Base-by-base conservation (phyloP, 2,113 vertebrate genomes). In the Elephantulus edwardii region DNA sequence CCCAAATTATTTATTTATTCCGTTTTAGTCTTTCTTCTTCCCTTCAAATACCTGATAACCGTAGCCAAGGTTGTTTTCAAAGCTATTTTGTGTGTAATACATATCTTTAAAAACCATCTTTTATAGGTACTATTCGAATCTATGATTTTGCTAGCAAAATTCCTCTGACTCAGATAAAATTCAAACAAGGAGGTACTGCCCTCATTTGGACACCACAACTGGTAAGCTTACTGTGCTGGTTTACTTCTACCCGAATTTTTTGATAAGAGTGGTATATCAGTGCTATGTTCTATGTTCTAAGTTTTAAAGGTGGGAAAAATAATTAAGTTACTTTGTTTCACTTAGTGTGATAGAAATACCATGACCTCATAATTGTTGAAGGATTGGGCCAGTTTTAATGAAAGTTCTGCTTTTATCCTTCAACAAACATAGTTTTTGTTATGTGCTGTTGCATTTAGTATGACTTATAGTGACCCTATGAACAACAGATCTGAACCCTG, bases 121-220 rank as follows among this genome's bases (percentile, higher is more conserved):
- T n/a, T 72, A 5, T 96, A 99, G 99, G 98, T n/a, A 97, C 98
- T 26, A 95, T 99, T 62, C 97, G 97, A 93, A 95, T 99, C 91
- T 99, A 98, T 98, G 99, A 99, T 96, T 98, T 99, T 94, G 88
- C 98, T 91, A 96, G 97, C 48, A 98, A 98, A 91, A 95, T 22
- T 44, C 97, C 98, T 58, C 75, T 99, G 96, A 91, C 96, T 42
- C 90, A 94, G 72, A 97, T 96, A 82, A 97, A 96, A 74, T 99
- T 98, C 96, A 98, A 97, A 86, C 98, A 98, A 96, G 99, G 98
- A 80, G 99, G 99, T 94, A 99, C 98, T 11, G 93, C 98, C 9
- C 93, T 99, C 56, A 86, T 58, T 5, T 99, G 99, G 99, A 98
- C 98, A 64, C 98, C 99, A 20, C 56, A 6, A 75, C 38, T 92